Percentiles rank a stretch among this genome's conserved stretches.
phyloP scores from a whole-genome alignment of 2,113 vertebrate species.

The Paralichthys olivaceus region DNA sequence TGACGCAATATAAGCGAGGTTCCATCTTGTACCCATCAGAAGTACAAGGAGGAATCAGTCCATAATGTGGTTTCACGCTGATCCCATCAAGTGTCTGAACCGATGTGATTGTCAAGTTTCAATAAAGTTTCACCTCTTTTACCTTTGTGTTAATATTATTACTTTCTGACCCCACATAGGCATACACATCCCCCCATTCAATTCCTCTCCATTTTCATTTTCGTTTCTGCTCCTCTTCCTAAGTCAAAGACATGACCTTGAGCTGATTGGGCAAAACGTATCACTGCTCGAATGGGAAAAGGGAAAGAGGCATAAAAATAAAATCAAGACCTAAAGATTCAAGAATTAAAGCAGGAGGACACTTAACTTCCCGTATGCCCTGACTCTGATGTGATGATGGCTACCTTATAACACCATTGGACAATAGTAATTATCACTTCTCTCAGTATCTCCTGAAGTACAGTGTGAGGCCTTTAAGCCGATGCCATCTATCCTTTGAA shows the following conservation, averaged over 20 bases:
- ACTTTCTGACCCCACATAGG: conserved; percentile 3
- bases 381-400: conserved; percentile 19
- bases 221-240: neutral
- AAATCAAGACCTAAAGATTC: conserved; percentile 21
- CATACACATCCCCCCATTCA: neutral
- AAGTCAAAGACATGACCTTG: conserved; percentile 50
- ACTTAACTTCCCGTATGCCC: conserved; percentile 30
- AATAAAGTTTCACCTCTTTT: neutral
- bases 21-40: neutral
- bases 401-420: neutral
- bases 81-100: neutral
- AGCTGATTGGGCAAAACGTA: conserved; percentile 53
- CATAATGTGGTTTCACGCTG: neutral
- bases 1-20: conserved; percentile 16
- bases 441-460: conserved; percentile 12
- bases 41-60: neutral
- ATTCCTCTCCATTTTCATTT: neutral
- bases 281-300: conserved; percentile 18
- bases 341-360: conserved; percentile 15
- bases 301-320: conserved; percentile 29
- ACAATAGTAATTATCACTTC: conserved; percentile 33
- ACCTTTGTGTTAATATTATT: conserved; percentile 8
- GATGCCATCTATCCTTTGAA: neutral
- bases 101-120: conserved; percentile 13
- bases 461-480: conserved; percentile 10